These are phyloP conservation scores for Nyctibius grandis DNA, from an alignment of 2,797 vertebrate species.

Conservation along the genomic window DNA sequence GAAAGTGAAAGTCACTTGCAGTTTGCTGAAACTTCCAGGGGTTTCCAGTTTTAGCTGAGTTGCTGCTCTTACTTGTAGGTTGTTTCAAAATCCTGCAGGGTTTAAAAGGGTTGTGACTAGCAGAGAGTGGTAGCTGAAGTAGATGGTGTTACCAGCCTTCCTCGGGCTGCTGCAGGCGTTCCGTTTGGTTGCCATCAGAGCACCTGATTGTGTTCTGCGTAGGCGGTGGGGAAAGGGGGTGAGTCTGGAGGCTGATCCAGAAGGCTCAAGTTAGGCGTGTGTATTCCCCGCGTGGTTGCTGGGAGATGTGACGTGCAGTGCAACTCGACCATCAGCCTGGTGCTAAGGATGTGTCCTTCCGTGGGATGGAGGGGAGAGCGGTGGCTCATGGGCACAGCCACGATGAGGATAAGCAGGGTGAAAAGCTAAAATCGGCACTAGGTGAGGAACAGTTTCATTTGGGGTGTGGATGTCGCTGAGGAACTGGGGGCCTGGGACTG, in stretches of 20 bases:
- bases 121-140: not conserved
- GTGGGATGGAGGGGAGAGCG: rapidly evolving
- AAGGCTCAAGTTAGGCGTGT: not conserved
- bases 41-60: not conserved
- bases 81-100: not conserved
- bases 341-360: not conserved
- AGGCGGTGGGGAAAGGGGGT: not conserved
- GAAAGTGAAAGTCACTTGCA: not conserved
- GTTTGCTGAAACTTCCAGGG: not conserved
- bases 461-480: not conserved
- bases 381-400: not conserved
- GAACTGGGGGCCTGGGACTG: not conserved
- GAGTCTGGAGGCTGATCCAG: not conserved
- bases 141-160: not conserved
- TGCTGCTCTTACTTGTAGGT: not conserved
- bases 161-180: not conserved
- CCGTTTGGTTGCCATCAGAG: not conserved
- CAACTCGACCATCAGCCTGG: not conserved
- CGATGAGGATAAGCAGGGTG: not conserved
- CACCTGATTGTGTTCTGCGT: not conserved
- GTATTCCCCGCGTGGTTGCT: not conserved
- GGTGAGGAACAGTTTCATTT: not conserved
- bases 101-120: not conserved
- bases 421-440: not conserved
- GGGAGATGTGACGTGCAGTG: not conserved